Evolutionary conservation across 2,113 vertebrate species (phyloP), one percentile per base, ranked within the genome.

Genomic region (Oreotrochilus melanogaster): DNA sequence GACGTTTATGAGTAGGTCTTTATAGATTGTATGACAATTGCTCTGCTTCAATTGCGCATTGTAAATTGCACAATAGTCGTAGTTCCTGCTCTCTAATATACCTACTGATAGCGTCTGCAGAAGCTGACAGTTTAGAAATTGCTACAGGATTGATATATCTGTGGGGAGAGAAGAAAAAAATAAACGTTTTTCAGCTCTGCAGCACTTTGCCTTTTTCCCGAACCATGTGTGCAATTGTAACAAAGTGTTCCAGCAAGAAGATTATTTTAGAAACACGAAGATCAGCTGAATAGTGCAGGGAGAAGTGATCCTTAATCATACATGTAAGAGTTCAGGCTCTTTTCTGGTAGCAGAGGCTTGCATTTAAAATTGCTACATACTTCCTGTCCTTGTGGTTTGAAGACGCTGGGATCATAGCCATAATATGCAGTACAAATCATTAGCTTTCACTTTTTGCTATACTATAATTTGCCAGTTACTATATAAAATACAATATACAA

Each of bases 331-430:
- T 42, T 42, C 37, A 67, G 43, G 25, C 4, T 30, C 48, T 92
- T 82, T 92, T 93, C 88, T 86, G 61, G 65, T 79, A 93, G 90
- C 57, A 86, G 88, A 96, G 90, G 85, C 78, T 95, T 85, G 53
- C 84, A 33, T 96, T 94, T 86, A 74, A 91, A 95, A 92, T 80
- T 86, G 35, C 43, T 42, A 47, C 35, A 10, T 91, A 71, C 64
- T 94, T 89, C 86, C 71, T 84, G 51, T 73, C 47, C 50, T 76
- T 92, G 93, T 75, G 81, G 95, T 94, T 95, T 94, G 92, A 94
- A 94, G 92, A 92, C 61, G 70, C 70, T 72, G 92, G 86, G 92
- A 97, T 96, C 92, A 84, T 76, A 96, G 95, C 84, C 81, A 94
- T 62, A 54, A 87, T 92, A 96, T 2, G 31, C 72, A 79, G 58